These are phyloP conservation scores for Chrysochloris asiatica DNA, from an alignment of 2,113 vertebrate genomes.

Conservation along the genomic window DNA sequence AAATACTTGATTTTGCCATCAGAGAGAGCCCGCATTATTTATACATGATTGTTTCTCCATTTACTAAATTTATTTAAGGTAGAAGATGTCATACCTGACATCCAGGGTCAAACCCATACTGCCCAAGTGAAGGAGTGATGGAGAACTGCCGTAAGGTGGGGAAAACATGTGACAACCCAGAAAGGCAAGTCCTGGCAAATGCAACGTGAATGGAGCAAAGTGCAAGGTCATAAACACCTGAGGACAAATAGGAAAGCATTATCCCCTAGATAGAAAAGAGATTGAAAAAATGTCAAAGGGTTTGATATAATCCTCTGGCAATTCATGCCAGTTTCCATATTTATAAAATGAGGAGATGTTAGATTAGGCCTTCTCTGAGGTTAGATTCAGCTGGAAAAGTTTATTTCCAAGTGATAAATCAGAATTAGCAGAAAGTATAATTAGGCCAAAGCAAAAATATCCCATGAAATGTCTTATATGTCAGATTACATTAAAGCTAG, in stretches of 20 bases:
- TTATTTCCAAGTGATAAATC: background rate
- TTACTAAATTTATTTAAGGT: background rate
- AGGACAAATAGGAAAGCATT: background rate
- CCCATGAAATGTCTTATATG: background rate
- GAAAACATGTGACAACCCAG: background rate
- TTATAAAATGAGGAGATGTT: background rate
- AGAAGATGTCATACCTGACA: background rate
- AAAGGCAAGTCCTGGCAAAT: background rate
- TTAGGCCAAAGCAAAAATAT: background rate
- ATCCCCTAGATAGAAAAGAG: background rate
- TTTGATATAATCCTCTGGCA: background rate
- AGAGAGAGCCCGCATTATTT: background rate
- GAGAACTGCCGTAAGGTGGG: background rate
- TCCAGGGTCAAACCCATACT: background rate
- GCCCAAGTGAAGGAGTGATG: background rate
- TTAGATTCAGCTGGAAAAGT: conserved; percentile 6
- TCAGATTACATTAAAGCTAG: background rate
- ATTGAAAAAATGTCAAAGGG: background rate
- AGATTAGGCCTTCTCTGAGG: background rate
- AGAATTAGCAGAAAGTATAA: background rate
- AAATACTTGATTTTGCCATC: background rate
- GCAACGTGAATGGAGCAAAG: background rate
- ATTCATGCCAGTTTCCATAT: background rate
- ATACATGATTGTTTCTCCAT: background rate
- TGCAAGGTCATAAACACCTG: background rate